These are phyloP conservation scores for Cyprinodon brontotheroides DNA, from an alignment of 2,113 vertebrate genomes.

Conservation along the genomic window DNA sequence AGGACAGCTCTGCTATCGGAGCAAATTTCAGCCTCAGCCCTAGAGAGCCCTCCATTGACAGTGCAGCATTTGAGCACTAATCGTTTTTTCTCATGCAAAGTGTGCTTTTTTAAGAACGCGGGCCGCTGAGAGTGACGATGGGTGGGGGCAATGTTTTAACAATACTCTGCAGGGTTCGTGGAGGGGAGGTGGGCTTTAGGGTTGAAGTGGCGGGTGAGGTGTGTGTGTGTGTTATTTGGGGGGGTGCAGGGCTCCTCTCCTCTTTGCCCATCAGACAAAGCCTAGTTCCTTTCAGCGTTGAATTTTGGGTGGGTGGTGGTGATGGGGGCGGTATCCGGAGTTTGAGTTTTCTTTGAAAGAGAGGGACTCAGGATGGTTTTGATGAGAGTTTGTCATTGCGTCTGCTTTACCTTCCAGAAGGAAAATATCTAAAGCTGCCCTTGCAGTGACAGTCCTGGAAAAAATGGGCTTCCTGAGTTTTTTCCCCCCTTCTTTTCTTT, in stretches of 20 bases:
- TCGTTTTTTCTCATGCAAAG: constrained; percentile 85
- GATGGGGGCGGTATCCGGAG: constrained; percentile 66
- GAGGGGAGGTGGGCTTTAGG: constrained; percentile 43
- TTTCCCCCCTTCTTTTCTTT: constrained; percentile 2
- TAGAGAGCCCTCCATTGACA: constrained; percentile 76
- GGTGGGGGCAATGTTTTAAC: constrained; percentile 79
- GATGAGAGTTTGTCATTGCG: constrained; percentile 69
- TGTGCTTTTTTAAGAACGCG: constrained; percentile 77
- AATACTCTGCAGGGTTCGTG: constrained; percentile 78
- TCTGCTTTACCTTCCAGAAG: constrained; percentile 54
- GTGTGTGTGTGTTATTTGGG: background rate
- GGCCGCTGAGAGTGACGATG: constrained; percentile 52
- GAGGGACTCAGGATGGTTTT: constrained; percentile 58
- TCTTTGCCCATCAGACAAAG: constrained; percentile 78
- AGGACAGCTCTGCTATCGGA: constrained; percentile 69
- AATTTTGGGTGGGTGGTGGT: constrained; percentile 27
- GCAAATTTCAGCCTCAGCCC: constrained; percentile 73
- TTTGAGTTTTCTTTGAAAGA: constrained; percentile 76
- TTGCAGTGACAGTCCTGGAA: constrained; percentile 56
- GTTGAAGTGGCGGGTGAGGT: background rate
- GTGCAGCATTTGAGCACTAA: constrained; percentile 81
- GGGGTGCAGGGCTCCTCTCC: constrained; percentile 54
- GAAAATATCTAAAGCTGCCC: constrained; percentile 39
- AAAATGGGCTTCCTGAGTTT: constrained; percentile 22
- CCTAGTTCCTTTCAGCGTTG: constrained; percentile 78